Conservation (phyloP, 2,113 vertebrate genomes). For the Oryctolagus cuniculus region mOryCun1.1 NC_091439.1:16366001-16366500, state of each 20-base stretch:
- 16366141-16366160: neutral
- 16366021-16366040: neutral
- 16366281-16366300: neutral
- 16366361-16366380: neutral
- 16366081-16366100: neutral
- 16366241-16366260: neutral
- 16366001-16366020: neutral
- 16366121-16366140: neutral
- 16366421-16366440: neutral
- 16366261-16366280: neutral
- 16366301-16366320: neutral
- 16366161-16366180: neutral
- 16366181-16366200: neutral
- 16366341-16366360: neutral
- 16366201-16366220: neutral
- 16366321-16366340: neutral
- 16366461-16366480: neutral
- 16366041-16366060: neutral
- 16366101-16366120: neutral
- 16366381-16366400: neutral
- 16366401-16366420: neutral
- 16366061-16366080: slow-evolving; percentile 14
- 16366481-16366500: neutral
- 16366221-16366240: neutral
- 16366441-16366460: neutral